Evolutionary conservation across 1,140 invertebrate genomes (phyloP), one percentile per base, ranked within the genome.

Genomic region (Pseudoatta argentina): DNA sequence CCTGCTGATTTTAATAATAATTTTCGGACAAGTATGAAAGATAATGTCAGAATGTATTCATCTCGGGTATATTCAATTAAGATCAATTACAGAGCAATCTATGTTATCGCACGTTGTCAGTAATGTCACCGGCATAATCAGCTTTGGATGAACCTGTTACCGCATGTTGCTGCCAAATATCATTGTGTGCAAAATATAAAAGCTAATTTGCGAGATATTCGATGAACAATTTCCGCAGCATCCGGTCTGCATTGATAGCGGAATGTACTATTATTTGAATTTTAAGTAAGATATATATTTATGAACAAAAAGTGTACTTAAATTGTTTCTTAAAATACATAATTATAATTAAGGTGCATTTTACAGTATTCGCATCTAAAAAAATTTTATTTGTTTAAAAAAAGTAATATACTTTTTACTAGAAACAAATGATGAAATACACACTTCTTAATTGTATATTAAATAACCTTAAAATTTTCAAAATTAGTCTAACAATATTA

Each of bases 41-140:
- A 34, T 12, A 6, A 1, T 6, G 3, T 14, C 24, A 48, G 12
- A 4, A 73, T 34, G 48, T 48, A 39, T 73, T 48, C 55, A 75
- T 48, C 55, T 83, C 18, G 2, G 8, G 12, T 51, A 27, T 21
- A 61, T 83, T 51, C 79, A 75, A 75, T 83, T 75, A 63, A 73
- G n/a, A 18, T 44, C 39, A 61, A 83, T 83, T 83, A 73, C 14
- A 21, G 14, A 30, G 24, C 24, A 30, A 51, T 63, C 30, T 18
- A 44, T 48, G 10, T 34, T 63, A 44, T 39, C 18, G 16, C 24
- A 44, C 44, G 21, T 44, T 75, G 57, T 51, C 34, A 18, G 2
- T 18, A 30, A 18, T 69, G 27, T 73, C 44, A 21, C 14, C 16
- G 21, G 7, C 18, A 66, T 77, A 77, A 63, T 24, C 39, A 76